Evolutionary conservation across 2,888 invertebrate species (phyloP).

Genomic region (Neuroscelio doddi): DNA sequence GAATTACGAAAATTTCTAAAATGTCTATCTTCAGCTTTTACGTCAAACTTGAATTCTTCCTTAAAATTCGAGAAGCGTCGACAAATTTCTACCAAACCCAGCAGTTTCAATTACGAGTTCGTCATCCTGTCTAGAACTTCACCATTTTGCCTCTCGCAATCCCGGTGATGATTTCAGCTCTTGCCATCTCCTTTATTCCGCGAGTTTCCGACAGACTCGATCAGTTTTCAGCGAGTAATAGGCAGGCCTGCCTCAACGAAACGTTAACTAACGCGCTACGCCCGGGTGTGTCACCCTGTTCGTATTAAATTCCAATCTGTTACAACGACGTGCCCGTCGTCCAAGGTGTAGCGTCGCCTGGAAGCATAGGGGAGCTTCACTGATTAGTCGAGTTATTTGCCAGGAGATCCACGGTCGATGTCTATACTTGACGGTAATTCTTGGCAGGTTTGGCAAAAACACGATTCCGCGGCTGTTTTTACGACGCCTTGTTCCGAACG

Average conservation of each 20-base stretch:
- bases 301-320: constrained; percentile 71
- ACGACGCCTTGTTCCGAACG: constrained; percentile 63
- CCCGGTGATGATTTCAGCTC: constrained; percentile 19
- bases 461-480: constrained; percentile 64
- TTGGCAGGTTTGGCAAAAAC: constrained; percentile 57
- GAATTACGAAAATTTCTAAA: no score
- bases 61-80: not conserved
- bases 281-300: constrained; percentile 54
- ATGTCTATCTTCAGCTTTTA: no score
- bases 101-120: constrained; percentile 43
- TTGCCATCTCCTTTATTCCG: constrained; percentile 29
- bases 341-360: constrained; percentile 24
- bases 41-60: no score
- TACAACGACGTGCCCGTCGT: constrained; percentile 59
- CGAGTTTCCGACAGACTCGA: constrained; percentile 24
- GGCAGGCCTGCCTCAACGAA: constrained; percentile 18
- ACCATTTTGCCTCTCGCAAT: constrained; percentile 29
- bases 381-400: constrained; percentile 64
- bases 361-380: constrained; percentile 32
- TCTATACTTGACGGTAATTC: constrained; percentile 59
- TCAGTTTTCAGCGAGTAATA: constrained; percentile 15
- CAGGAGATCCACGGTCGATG: constrained; percentile 45
- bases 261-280: constrained; percentile 39
- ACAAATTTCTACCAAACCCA: constrained; percentile 26
- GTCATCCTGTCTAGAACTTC: constrained; percentile 40